A percentile compares a stretch with the other conserved stretches of the same genome.
phyloP scores from a whole-genome alignment of 2,797 vertebrate species.

The Sebastes diaconus region DNA sequence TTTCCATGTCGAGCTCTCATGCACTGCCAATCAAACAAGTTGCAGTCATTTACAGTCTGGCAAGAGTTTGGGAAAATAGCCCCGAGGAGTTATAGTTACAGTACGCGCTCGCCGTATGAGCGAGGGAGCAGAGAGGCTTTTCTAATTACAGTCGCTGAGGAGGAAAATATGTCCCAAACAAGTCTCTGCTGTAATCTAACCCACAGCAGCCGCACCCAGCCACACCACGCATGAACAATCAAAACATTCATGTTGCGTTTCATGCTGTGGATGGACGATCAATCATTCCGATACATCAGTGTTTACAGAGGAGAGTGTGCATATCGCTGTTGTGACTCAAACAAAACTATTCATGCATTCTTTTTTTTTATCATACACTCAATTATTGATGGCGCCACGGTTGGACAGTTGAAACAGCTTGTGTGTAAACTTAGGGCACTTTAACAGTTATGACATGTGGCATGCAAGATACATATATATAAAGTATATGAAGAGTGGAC shows the following conservation, averaged over 20 bases:
- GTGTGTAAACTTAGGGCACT: slow-evolving; percentile 28
- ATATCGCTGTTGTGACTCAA: background rate
- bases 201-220: slow-evolving; percentile 44
- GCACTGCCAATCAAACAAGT: slow-evolving; percentile 57
- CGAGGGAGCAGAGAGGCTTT: slow-evolving; percentile 40
- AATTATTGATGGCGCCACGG: slow-evolving; percentile 29
- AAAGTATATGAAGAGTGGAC: slow-evolving; percentile 24
- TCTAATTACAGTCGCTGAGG: slow-evolving; percentile 61
- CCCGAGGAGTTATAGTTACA: slow-evolving; percentile 45
- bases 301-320: background rate
- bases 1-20: slow-evolving; percentile 36
- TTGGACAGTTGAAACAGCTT: slow-evolving; percentile 20
- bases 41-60: slow-evolving; percentile 56
- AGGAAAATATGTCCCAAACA: slow-evolving; percentile 58
- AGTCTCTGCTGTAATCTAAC: slow-evolving; percentile 51
- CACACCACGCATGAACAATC: slow-evolving; percentile 29
- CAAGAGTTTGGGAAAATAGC: slow-evolving; percentile 49
- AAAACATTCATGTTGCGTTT: slow-evolving; percentile 26
- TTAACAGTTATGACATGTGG: slow-evolving; percentile 30
- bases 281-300: slow-evolving; percentile 12
- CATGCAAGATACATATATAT: slow-evolving; percentile 30
- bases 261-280: slow-evolving; percentile 32
- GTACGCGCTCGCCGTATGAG: slow-evolving; percentile 26
- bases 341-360: background rate
- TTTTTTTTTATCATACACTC: background rate